phyloP scores from a whole-genome alignment of 2,113 vertebrate genomes.

The Pseudopipra pipra region DNA sequence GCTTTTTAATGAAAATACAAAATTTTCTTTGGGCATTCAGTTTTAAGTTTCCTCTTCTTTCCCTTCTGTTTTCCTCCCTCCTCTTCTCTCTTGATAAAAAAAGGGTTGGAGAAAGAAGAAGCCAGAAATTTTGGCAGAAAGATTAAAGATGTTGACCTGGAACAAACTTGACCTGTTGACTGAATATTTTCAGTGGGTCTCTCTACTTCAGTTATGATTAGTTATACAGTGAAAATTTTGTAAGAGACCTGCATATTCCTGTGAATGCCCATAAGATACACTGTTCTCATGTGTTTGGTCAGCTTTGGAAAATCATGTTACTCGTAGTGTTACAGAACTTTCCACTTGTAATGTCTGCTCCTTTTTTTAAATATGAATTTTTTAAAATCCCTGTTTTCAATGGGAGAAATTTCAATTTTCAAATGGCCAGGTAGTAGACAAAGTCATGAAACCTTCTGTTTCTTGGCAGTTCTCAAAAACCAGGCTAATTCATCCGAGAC shows the following conservation, averaged over 20 bases:
- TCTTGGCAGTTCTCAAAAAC: neutral
- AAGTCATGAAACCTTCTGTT: neutral
- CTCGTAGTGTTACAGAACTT: neutral
- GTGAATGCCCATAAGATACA: fast-evolving
- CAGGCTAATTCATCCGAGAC: neutral
- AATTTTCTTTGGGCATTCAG: neutral
- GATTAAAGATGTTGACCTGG: neutral
- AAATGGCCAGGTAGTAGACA: neutral
- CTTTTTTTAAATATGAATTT: neutral
- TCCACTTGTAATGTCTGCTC: neutral
- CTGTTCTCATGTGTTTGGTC: neutral
- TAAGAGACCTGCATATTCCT: neutral
- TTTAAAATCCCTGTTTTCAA: neutral
- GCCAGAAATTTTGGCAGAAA: neutral
- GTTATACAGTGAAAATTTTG: neutral
- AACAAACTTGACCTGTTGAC: neutral
- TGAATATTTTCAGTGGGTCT: neutral
- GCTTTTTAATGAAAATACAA: neutral
- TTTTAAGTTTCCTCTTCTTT: neutral
- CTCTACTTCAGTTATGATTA: neutral
- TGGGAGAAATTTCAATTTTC: neutral
- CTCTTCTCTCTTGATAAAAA: fast-evolving
- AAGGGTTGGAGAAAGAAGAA: neutral
- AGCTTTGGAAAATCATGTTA: neutral
- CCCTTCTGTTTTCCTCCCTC: neutral